Evolutionary conservation across 2,797 vertebrate genomes (phyloP), one percentile per base, ranked within the genome.

Genomic region (Chrysolophus pictus): DNA sequence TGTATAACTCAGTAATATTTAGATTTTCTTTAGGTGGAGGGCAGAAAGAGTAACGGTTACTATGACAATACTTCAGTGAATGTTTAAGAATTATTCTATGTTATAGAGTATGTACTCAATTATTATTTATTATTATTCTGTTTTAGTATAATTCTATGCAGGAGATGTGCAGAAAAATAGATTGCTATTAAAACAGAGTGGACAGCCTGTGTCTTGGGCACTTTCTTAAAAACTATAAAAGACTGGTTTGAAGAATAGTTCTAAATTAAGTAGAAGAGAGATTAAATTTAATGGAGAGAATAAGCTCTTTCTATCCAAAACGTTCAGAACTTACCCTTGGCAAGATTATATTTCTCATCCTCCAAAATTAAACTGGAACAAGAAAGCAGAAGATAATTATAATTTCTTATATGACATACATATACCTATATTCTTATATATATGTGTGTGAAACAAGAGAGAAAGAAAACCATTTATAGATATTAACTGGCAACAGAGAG

Each of bases 241-340:
- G 1, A 2, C 6, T 2, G 0, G 9, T 7, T 77, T 10, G 76
- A 79, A 67, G 4, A 3, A 4, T 46, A 49, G 6, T 28, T 65
- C 22, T 65, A n/a, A 76, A 63, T 42, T 23, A 62, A 8, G 23
- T 4, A 51, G 42, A 76, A 49, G 1, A 22, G 2, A 46, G 3
- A 37, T 19, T 33, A 23, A 88, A 62, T 3, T 60, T 35, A 17
- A 3, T 47, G n/a, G 2, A 83, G 70, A 64, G 10, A 56, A 33
- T 13, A 74, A 71, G 2, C 0, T 42, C 6, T 8, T 75, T 75
- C 41, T 65, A 19, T 21, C 2, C 10, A 31, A 63, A 60, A 64
- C 10, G 3, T 64, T 26, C 42, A 39, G 9, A 28, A 64, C 71
- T 71, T 58, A 42, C 10, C 8, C 1, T 47, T 53, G 37, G 7